Conservation (phyloP, 2,888 invertebrate species). For the Hipparchia sbordonii region DNA sequence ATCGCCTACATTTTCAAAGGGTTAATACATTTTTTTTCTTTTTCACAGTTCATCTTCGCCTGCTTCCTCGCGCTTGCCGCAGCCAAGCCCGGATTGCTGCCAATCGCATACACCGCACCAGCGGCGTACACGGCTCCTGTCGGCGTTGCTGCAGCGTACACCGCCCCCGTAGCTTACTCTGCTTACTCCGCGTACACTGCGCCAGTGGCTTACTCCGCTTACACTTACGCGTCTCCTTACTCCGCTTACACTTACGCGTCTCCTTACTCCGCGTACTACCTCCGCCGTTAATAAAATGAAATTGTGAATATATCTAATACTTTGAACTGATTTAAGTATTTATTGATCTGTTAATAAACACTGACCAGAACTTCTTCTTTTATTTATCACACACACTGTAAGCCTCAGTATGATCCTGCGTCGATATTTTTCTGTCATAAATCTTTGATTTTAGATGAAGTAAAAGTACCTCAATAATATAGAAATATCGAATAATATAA, state of each 20-base stretch:
- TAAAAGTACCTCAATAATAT: too few relatives aligned
- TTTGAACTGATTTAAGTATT: not conserved
- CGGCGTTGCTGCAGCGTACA: slow-evolving; percentile 40
- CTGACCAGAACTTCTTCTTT: not conserved
- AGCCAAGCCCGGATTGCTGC: slow-evolving; percentile 67
- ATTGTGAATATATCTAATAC: not conserved
- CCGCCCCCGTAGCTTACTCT: slow-evolving; percentile 45
- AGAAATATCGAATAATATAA: too few relatives aligned
- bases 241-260: slow-evolving; percentile 60
- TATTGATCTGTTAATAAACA: slow-evolving; percentile 1
- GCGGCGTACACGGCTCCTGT: slow-evolving; percentile 58
- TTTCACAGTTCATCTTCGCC: slow-evolving; percentile 69
- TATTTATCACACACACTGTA: not conserved
- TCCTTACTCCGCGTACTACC: slow-evolving; percentile 52
- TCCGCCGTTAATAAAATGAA: slow-evolving; percentile 43
- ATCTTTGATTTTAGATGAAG: too few relatives aligned
- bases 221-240: slow-evolving; percentile 59
- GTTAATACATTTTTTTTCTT: slow-evolving; percentile 46
- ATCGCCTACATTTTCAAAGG: not conserved
- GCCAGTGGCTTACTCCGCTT: slow-evolving; percentile 57
- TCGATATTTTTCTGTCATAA: too few relatives aligned
- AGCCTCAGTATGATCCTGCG: not conserved
- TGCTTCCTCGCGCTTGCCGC: slow-evolving; percentile 76
- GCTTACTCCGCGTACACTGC: slow-evolving; percentile 69
- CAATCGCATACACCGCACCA: slow-evolving; percentile 52